These are phyloP conservation scores for Gephyroberyx darwinii DNA, from an alignment of 2,797 vertebrate species.

Conservation along the genomic window DNA sequence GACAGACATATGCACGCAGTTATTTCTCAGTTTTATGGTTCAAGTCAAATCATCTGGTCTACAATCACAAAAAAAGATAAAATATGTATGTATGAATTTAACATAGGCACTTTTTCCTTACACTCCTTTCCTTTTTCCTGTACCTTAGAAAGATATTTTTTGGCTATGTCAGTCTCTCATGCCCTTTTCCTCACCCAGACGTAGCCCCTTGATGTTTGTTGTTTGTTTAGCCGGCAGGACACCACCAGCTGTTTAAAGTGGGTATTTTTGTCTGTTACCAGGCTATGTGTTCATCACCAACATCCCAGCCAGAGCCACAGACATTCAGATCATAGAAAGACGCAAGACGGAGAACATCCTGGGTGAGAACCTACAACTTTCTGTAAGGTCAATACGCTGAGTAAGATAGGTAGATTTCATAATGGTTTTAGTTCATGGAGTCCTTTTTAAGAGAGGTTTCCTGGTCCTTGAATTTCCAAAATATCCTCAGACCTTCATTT, in stretches of 20 bases:
- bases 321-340: conserved; percentile 92
- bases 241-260: conserved; percentile 19
- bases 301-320: conserved; percentile 86
- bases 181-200: no score
- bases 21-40: background rate
- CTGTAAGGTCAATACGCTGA: conserved; percentile 49
- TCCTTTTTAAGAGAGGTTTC: no score
- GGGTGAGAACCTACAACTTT: conserved; percentile 72
- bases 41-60: background rate
- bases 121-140: no score
- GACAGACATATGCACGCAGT: conserved; percentile 13
- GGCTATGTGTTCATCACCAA: conserved; percentile 90
- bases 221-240: background rate
- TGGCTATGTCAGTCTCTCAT: no score
- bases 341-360: conserved; percentile 92
- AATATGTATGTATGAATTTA: background rate
- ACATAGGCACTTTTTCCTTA: no score
- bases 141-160: no score
- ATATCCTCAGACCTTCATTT: no score
- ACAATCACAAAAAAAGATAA: background rate
- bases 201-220: background rate
- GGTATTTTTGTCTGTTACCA: conserved; percentile 61
- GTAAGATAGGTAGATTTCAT: background rate
- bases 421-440: background rate
- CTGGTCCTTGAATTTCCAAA: no score